Conservation (phyloP, 2,888 invertebrate genomes). For the Himalopsyche tibetana region DNA sequence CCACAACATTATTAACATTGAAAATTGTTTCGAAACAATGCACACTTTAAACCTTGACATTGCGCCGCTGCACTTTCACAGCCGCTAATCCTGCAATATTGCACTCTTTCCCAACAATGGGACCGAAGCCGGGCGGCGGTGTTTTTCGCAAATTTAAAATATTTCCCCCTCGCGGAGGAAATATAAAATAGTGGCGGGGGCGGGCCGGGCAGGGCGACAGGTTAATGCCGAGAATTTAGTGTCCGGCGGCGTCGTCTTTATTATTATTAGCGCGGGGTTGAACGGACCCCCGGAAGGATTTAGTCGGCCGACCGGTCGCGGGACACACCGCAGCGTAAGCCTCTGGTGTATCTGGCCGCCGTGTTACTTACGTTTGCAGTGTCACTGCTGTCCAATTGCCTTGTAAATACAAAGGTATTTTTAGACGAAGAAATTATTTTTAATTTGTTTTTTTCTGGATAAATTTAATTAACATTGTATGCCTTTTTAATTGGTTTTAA, state of each 20-base stretch:
- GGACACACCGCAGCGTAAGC: slow-evolving; percentile 23
- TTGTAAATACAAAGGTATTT: no score
- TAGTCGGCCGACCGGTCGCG: slow-evolving; percentile 6
- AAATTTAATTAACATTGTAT: no score
- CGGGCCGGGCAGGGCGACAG: slow-evolving; percentile 52
- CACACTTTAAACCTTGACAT: slow-evolving; percentile 27
- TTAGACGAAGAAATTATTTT: no score
- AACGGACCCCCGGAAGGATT: neutral
- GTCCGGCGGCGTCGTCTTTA: slow-evolving; percentile 54
- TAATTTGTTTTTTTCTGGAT: no score
- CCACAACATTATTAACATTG: neutral
- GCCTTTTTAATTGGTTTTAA: no score
- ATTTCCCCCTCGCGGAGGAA: slow-evolving; percentile 6
- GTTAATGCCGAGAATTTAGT: slow-evolving; percentile 59
- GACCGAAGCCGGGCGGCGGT: no score
- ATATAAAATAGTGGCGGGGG: slow-evolving; percentile 19
- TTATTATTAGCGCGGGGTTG: slow-evolving; percentile 58
- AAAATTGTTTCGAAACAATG: neutral
- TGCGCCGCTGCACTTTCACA: slow-evolving; percentile 16
- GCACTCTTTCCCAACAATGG: neutral
- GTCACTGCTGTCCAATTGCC: neutral
- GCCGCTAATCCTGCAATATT: neutral
- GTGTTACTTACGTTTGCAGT: neutral
- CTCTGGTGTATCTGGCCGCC: neutral
- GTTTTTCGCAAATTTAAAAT: slow-evolving; percentile 8